Conservation (phyloP, 2,888 invertebrate genomes). For the Tridacna crocea region DNA sequence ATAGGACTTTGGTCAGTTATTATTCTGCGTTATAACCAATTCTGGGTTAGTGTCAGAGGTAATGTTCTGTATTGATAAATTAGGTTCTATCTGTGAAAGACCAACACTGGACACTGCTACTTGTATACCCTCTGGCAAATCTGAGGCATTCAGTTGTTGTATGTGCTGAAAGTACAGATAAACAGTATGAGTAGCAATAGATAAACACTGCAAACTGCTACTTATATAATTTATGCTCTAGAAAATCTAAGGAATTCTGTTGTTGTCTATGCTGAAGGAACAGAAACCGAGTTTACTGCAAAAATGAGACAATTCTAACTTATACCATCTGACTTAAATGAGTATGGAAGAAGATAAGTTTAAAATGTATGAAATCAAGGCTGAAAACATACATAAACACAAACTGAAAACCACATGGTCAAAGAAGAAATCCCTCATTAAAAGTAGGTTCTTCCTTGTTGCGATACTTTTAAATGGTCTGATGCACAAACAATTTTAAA, state of each 20-base stretch:
- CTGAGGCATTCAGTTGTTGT: slow-evolving; percentile 57
- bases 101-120: slow-evolving; percentile 66
- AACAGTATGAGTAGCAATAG: slow-evolving; percentile 29
- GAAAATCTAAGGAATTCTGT: slow-evolving; percentile 59
- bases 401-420: neutral
- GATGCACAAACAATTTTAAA: neutral
- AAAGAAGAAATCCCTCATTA: neutral
- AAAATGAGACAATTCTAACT: neutral
- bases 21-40: slow-evolving; percentile 14
- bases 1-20: neutral
- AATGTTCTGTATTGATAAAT: slow-evolving; percentile 30
- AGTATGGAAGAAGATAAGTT: neutral
- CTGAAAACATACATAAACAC: neutral
- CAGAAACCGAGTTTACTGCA: neutral
- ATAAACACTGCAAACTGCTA: slow-evolving; percentile 62
- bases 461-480: neutral
- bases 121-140: slow-evolving; percentile 65
- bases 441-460: neutral
- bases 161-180: slow-evolving; percentile 40
- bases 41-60: slow-evolving; percentile 16
- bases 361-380: neutral
- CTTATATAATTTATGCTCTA: slow-evolving; percentile 66
- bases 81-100: slow-evolving; percentile 51
- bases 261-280: slow-evolving; percentile 48
- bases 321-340: neutral